Evolutionary conservation across 2,797 vertebrate genomes (phyloP), one percentile per base, ranked within the genome.

Genomic region (Coracias cyanogaster): DNA sequence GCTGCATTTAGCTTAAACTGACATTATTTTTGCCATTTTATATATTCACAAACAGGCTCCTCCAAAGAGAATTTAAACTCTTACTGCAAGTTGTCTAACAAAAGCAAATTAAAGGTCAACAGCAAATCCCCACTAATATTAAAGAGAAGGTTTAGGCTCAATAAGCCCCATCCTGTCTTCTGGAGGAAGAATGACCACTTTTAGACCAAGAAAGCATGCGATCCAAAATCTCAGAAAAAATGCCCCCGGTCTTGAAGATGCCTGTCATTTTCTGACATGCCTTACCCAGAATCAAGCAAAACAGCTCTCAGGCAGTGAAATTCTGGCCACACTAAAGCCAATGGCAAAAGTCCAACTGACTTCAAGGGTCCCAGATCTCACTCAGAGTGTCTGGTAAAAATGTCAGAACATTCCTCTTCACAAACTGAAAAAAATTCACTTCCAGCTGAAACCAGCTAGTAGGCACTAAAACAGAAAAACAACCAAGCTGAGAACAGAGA

Each of bases 361-460:
- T 94, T 89, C 89, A 93, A 95, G 88, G 61, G 67, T 91, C 80
- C 82, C 6, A 0, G 82, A 70, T 94, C 89, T 96, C 90, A 92
- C 92, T 60, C 74, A 62, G 92, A 22, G 90, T 82, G 86, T 87
- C 90, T 94, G 92, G 60, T 94, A 94, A 93, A 92, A 90, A 90
- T 71, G 90, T 87, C 81, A 91, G 86, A 87, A 49, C 81, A 70
- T 90, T 94, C 90, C 61, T 89, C 57, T 73, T 57, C 0, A 0
- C 45, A 77, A 92, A 92, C 1, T 19, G 4, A 86, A 86, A 90
- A 86, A 45, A 58, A 65, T 1, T 43, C 48, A 26, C 71, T 92
- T 87, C 64, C 78, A 96, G 92, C 51, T 93, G 52, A 94, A 93
- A 82, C 39, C 48, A 78, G 74, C 31, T 52, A 86, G 55, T 57